These are phyloP conservation scores for Eutrigla gurnardus DNA, from an alignment of 2,797 vertebrate species.

Conservation along the genomic window DNA sequence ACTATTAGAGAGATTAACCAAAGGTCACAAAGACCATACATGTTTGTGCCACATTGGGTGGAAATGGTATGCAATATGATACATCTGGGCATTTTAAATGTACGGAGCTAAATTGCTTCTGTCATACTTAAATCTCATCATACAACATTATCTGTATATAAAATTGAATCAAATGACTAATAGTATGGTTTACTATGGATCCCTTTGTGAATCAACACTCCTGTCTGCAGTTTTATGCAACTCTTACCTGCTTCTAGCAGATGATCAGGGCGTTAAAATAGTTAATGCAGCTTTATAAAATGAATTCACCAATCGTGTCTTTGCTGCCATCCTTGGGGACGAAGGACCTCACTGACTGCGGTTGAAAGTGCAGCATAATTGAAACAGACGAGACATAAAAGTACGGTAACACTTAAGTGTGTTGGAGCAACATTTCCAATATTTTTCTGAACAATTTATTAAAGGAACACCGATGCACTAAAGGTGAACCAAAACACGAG, in stretches of 20 bases:
- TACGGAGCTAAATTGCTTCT: not conserved
- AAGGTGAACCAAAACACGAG: slow-evolving; percentile 4
- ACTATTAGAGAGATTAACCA: not conserved
- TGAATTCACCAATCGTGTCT: slow-evolving; percentile 3
- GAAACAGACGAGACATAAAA: not conserved
- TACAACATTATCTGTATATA: not conserved
- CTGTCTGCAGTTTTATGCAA: slow-evolving; percentile 2
- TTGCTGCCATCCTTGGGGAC: slow-evolving; percentile 5
- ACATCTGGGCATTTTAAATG: not conserved
- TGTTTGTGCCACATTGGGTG: not conserved
- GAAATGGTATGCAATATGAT: not conserved
- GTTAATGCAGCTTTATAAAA: slow-evolving; percentile 5
- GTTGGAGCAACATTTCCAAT: not conserved
- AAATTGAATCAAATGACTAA: slow-evolving; percentile 9
- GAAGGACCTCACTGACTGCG: not conserved
- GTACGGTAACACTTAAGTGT: not conserved
- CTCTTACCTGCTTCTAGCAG: not conserved
- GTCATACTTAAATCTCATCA: not conserved
- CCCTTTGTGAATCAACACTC: slow-evolving; percentile 11
- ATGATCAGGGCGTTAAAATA: not conserved
- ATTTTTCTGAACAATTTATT: slow-evolving; percentile 3
- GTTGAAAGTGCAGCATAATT: slow-evolving; percentile 1
- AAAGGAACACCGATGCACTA: not conserved
- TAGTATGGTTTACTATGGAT: not conserved
- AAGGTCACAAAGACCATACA: not conserved